These are phyloP conservation scores for Caenorhabditis macrosperma DNA, from an alignment of 2,888 invertebrate species.

Conservation along the genomic window DNA sequence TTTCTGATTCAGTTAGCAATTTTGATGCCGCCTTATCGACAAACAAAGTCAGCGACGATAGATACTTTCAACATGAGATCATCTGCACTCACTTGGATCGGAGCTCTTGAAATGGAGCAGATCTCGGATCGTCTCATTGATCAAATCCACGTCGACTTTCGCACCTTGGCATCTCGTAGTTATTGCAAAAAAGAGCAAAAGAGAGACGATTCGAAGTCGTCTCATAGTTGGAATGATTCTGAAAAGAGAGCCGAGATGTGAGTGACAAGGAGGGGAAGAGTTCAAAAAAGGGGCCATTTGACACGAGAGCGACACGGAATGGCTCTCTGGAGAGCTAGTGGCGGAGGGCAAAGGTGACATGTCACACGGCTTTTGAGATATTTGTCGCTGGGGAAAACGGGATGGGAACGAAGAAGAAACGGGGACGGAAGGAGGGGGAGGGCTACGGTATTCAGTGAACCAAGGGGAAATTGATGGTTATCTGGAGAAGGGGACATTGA, in stretches of 20 bases:
- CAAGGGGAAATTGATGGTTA: constrained; percentile 26
- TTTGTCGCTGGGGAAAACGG: constrained; percentile 38
- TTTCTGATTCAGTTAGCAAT: not conserved
- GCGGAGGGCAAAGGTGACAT: constrained; percentile 47
- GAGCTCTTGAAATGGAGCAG: constrained; percentile 45
- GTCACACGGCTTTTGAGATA: constrained; percentile 46
- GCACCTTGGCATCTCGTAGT: too few species aligned
- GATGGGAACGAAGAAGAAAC: constrained; percentile 12
- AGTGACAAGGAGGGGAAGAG: not conserved
- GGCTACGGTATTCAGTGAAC: constrained; percentile 29
- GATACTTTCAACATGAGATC: too few species aligned
- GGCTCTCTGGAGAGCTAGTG: constrained; percentile 48
- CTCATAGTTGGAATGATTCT: constrained; percentile 21
- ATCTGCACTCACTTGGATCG: constrained; percentile 38
- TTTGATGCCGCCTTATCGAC: too few species aligned
- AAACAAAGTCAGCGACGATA: too few species aligned
- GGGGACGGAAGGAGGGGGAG: not conserved
- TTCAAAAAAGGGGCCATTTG: not conserved
- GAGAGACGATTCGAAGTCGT: constrained; percentile 30
- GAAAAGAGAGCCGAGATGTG: not conserved
- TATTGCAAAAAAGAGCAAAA: constrained; percentile 31
- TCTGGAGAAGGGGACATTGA: constrained; percentile 5
- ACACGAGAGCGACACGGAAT: constrained; percentile 19
- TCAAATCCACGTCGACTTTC: constrained; percentile 56
- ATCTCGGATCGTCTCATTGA: constrained; percentile 57